These are phyloP conservation scores for Carterocephalus palaemon DNA, from an alignment of 2,888 invertebrate species.

Conservation along the genomic window DNA sequence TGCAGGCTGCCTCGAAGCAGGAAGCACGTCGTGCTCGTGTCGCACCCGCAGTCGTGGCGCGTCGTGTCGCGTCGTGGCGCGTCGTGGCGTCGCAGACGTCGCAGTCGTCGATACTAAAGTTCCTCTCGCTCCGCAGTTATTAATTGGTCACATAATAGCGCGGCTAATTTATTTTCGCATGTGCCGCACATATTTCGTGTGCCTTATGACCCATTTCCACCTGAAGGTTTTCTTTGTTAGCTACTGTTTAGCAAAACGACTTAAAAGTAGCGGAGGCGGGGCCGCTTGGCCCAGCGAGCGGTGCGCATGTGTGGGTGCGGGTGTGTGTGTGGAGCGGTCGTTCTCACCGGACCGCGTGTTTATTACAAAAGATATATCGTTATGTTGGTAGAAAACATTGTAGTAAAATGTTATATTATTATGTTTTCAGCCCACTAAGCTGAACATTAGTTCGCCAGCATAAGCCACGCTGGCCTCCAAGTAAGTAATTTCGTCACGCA, in stretches of 20 bases:
- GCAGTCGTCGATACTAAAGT: neutral
- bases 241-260: slow-evolving; percentile 11
- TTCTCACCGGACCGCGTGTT: too few relatives aligned
- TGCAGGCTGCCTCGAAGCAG: too few relatives aligned
- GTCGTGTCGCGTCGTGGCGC: slow-evolving; percentile 20
- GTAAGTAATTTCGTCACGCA: too few relatives aligned
- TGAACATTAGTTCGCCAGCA: too few relatives aligned
- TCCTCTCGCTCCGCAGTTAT: slow-evolving; percentile 18
- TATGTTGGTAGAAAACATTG: too few relatives aligned
- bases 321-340: neutral
- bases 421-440: too few relatives aligned
- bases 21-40: too few relatives aligned
- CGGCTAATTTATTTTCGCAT: slow-evolving; percentile 24
- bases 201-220: slow-evolving; percentile 20
- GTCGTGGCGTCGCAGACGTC: slow-evolving; percentile 13
- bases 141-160: slow-evolving; percentile 21
- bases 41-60: slow-evolving; percentile 7
- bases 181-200: slow-evolving; percentile 22
- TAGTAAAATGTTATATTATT: too few relatives aligned
- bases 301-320: neutral
- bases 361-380: too few relatives aligned
- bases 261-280: neutral
- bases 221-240: slow-evolving; percentile 22
- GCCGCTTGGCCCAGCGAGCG: too few relatives aligned
- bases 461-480: too few relatives aligned